Evolutionary conservation across 2,113 vertebrate species (phyloP), one percentile per base, ranked within the genome.

Genomic region (Leptobrachium leishanense): DNA sequence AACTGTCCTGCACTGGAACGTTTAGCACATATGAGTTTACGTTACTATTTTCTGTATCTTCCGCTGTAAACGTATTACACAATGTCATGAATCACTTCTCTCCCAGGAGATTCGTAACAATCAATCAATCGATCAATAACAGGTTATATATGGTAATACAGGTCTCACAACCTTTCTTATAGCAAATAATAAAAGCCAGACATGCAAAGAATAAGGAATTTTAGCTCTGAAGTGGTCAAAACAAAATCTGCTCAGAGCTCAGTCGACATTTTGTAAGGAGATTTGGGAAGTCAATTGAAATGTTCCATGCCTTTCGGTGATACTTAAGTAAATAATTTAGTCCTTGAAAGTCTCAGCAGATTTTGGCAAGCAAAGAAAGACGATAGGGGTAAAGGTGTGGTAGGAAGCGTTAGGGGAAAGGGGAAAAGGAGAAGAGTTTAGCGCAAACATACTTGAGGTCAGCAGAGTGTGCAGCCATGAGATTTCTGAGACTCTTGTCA

Each of bases 401-500:
- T 3, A 53, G n/a, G 10, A 6, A 65, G 2, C 44, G 31, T 0
- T 15, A 2, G 12, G 15, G 3, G 4, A n/a, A 12, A 0, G 0
- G 67, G 15, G 11, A 77, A 57, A 73, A 84, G 85, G 20, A 88
- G 87, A 82, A 88, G 84, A 92, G 89, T 87, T 87, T 84, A 94
- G 92, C 89, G 90, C 94, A 96, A 90, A 98, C 97, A 95, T 99
- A 99, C 98, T 98, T 99, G 95, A 99, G 98, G 94, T 99, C 98
- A 94, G 98, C 95, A 94, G 98, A 96, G 92, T 98, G 97, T 90
- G 98, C 96, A 93, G 97, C 97, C 97, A 99, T 98, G 94, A 99
- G 96, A 93, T 97, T 98, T 93, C 98, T 97, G 92, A 99, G 96
- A 92, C 98, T 99, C 95, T 99, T 99, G 96, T 98, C 97, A 96